phyloP scores from a whole-genome alignment of 2,888 invertebrate species.

The Carcina quercana region DNA sequence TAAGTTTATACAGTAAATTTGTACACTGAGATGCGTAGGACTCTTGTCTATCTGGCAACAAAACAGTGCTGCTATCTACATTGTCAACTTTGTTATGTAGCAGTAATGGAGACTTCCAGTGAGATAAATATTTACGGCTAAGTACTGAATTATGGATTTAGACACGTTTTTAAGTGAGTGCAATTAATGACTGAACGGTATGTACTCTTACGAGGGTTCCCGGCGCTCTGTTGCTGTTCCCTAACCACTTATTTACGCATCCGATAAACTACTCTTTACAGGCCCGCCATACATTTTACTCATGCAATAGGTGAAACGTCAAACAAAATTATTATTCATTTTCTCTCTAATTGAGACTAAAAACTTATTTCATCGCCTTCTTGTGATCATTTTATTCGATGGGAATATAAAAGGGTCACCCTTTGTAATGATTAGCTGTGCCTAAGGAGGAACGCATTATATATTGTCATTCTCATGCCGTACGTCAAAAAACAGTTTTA shows the following conservation, averaged over 20 bases:
- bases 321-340: slow-evolving; percentile 51
- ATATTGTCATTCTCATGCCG: slow-evolving; percentile 38
- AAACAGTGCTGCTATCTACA: slow-evolving; percentile 83
- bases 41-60: slow-evolving; percentile 74
- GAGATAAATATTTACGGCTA: slow-evolving; percentile 78
- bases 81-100: slow-evolving; percentile 81
- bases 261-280: slow-evolving; percentile 27
- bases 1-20: slow-evolving; percentile 36
- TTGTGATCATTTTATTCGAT: slow-evolving; percentile 15
- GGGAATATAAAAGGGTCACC: slow-evolving; percentile 22
- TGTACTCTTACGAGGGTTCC: slow-evolving; percentile 8
- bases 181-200: slow-evolving; percentile 19
- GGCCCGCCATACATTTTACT: slow-evolving; percentile 69
- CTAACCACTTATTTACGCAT: slow-evolving; percentile 27
- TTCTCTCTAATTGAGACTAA: slow-evolving; percentile 24
- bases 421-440: slow-evolving; percentile 17
- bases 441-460: slow-evolving; percentile 20
- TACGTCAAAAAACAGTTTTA: slow-evolving; percentile 34
- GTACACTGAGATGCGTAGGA: slow-evolving; percentile 65
- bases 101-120: slow-evolving; percentile 77
- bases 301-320: slow-evolving; percentile 67
- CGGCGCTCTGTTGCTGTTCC: slow-evolving; percentile 6
- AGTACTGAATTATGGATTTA: slow-evolving; percentile 45
- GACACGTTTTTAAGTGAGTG: slow-evolving; percentile 35
- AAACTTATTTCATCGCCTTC: slow-evolving; percentile 15